These are phyloP conservation scores for Chaetura pelagica DNA, from an alignment of 2,113 vertebrate genomes.

Conservation along the genomic window DNA sequence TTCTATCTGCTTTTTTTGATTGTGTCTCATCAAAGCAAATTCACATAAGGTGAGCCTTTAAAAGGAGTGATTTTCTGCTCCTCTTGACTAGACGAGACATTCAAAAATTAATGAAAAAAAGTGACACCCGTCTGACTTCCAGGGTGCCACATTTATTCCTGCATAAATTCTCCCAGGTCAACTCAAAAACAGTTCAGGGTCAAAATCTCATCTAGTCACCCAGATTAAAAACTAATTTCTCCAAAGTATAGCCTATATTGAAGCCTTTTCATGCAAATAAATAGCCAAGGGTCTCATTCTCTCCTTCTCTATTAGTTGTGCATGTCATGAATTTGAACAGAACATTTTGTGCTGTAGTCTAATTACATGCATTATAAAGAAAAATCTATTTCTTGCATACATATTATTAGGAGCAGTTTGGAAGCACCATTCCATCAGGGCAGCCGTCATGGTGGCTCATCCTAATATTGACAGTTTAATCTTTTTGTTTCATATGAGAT, in stretches of 20 bases:
- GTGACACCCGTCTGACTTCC: conserved; percentile 78
- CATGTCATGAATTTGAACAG: conserved; percentile 81
- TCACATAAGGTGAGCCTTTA: conserved; percentile 77
- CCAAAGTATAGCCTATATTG: conserved; percentile 80
- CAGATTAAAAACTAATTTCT: conserved; percentile 98
- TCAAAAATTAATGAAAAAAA: conserved; percentile 87
- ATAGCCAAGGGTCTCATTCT: conserved; percentile 80
- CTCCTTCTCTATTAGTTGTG: conserved; percentile 78
- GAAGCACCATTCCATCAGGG: conserved; percentile 59
- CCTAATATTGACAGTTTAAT: conserved; percentile 79
- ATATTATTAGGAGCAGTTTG: conserved; percentile 57
- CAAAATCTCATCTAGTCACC: conserved; percentile 91
- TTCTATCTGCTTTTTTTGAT: conserved; percentile 81
- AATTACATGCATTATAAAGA: conserved; percentile 84
- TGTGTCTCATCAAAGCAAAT: conserved; percentile 85
- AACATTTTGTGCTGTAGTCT: conserved; percentile 79
- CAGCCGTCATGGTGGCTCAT: conserved; percentile 71
- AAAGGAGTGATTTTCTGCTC: conserved; percentile 81
- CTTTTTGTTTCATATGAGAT: conserved; percentile 78
- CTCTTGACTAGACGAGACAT: conserved; percentile 76
- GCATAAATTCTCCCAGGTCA: conserved; percentile 88
- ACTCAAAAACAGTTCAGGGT: conserved; percentile 83
- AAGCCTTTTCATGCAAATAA: conserved; percentile 94
- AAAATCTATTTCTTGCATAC: conserved; percentile 74
- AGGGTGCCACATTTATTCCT: conserved; percentile 79